Conservation (phyloP, 2,797 vertebrate genomes). For the Chloroceryle inda region DNA sequence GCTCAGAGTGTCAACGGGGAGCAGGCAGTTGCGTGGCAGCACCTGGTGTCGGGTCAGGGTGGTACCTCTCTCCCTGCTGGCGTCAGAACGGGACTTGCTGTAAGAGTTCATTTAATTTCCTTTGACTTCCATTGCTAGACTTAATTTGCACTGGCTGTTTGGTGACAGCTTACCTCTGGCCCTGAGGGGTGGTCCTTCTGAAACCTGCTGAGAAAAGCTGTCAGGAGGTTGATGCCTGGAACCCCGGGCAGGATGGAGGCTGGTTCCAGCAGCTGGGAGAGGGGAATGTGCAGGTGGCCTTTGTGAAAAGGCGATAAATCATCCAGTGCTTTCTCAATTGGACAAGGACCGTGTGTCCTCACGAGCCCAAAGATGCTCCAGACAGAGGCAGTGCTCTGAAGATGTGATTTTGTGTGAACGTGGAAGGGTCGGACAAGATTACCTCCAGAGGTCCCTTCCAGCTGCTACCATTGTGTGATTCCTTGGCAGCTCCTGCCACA, state of each 20-base stretch:
- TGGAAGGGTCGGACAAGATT: background rate
- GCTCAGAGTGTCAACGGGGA: background rate
- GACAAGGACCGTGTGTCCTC: background rate
- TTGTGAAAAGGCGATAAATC: background rate
- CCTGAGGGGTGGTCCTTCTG: background rate
- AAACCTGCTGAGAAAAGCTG: background rate
- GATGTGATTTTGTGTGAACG: accelerated
- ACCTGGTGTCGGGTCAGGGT: background rate
- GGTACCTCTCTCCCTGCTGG: accelerated
- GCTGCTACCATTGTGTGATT: background rate
- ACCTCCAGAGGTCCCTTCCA: background rate
- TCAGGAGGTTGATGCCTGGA: background rate
- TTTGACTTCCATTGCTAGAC: background rate
- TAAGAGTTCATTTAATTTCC: too few species aligned
- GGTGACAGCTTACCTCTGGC: background rate
- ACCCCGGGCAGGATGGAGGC: background rate
- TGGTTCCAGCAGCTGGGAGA: background rate
- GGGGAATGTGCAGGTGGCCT: background rate
- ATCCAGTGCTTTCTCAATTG: background rate
- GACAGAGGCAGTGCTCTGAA: background rate
- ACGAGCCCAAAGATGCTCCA: background rate
- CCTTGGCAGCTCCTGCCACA: background rate
- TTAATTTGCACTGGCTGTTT: background rate
- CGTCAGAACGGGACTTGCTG: accelerated
- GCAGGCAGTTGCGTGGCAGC: background rate